A percentile compares a stretch with the other conserved stretches of the same genome.
Evolutionary conservation across 1,140 invertebrate genomes (phyloP).

Genomic region (Tetramorium alpestre): DNA sequence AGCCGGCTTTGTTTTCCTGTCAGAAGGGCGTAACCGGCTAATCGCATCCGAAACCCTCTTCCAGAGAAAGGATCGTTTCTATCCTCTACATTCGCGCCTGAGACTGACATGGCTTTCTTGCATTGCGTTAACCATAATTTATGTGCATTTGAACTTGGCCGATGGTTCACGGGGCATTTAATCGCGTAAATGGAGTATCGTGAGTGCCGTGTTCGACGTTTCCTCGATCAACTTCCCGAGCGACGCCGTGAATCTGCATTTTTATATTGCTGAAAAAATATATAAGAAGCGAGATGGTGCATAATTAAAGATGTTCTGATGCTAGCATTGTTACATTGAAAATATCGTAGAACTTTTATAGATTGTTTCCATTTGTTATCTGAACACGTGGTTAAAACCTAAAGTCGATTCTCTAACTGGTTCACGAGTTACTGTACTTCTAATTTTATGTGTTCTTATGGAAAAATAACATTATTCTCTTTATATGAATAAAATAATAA

Average conservation of each 20-base stretch:
- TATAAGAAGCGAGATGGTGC: too few species aligned
- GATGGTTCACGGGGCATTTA: conserved; percentile 12
- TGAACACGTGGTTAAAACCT: too few species aligned
- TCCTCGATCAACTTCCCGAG: conserved; percentile 6
- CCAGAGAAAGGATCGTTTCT: not conserved
- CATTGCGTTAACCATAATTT: conserved; percentile 51
- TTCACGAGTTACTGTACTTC: too few species aligned
- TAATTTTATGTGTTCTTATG: too few species aligned
- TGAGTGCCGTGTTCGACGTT: not conserved
- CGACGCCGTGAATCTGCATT: not conserved
- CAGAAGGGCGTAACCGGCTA: conserved; percentile 29
- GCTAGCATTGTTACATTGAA: too few species aligned
- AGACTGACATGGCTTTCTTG: conserved; percentile 11
- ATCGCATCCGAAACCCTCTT: not conserved
- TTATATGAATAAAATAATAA: too few species aligned
- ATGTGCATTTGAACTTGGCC: not conserved
- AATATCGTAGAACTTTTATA: too few species aligned
- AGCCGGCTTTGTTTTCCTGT: conserved; percentile 34
- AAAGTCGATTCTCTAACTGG: too few species aligned
- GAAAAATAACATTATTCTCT: too few species aligned
- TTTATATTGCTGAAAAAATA: not conserved
- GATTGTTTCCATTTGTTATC: too few species aligned
- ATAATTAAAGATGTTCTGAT: too few species aligned
- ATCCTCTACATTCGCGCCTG: not conserved
- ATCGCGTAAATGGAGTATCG: conserved; percentile 17